phyloP scores from a whole-genome alignment of 2,797 vertebrate genomes.

The Sebastes nivosus region DNA sequence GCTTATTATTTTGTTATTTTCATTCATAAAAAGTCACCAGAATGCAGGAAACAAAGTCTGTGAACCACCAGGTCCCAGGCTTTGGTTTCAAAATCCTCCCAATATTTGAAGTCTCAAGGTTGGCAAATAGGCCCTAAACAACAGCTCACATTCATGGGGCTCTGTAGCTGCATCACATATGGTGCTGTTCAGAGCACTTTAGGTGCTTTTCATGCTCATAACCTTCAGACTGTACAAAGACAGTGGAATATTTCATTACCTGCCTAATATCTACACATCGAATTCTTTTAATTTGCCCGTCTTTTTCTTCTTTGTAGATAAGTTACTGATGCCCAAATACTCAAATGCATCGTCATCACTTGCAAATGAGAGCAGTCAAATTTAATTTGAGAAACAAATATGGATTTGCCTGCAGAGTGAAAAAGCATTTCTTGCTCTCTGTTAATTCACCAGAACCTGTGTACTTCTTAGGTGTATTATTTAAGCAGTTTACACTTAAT shows the following conservation, averaged over 20 bases:
- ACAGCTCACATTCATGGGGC: neutral
- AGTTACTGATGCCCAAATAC: neutral
- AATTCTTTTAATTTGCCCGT: neutral
- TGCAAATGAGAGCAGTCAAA: conserved; percentile 27
- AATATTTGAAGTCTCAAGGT: too few relatives aligned
- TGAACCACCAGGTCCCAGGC: too few relatives aligned
- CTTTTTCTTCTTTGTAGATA: neutral
- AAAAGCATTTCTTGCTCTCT: neutral
- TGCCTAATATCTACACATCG: neutral
- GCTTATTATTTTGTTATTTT: neutral
- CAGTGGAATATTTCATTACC: neutral
- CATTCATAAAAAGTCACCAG: neutral
- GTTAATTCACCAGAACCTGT: neutral
- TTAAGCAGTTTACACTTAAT: neutral
- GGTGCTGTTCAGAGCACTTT: neutral
- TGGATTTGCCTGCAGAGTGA: neutral
- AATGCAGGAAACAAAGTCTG: neutral
- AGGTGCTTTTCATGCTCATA: neutral
- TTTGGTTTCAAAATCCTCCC: too few relatives aligned
- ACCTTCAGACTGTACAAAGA: neutral
- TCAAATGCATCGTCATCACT: neutral
- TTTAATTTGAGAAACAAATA: conserved; percentile 36
- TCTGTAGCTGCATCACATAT: neutral
- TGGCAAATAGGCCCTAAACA: neutral
- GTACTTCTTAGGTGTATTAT: neutral